These are phyloP conservation scores for Euplagia quadripunctaria DNA, from an alignment of 2,888 invertebrate species.

Conservation along the genomic window DNA sequence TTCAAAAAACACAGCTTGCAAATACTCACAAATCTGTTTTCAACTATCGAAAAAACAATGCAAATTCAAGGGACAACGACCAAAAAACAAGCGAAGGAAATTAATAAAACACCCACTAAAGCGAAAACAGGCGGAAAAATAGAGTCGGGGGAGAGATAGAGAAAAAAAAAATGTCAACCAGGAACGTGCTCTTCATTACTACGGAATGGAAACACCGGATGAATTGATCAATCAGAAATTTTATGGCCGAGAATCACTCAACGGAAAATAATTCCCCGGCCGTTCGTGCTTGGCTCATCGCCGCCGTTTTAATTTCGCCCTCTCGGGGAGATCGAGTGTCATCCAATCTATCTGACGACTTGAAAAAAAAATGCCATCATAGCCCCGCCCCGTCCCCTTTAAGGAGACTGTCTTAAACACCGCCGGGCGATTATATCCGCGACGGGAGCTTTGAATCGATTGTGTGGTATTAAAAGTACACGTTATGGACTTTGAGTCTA, in stretches of 20 bases:
- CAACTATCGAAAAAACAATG: conserved; percentile 65
- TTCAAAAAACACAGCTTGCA: conserved; percentile 18
- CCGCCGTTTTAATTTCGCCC: conserved; percentile 86
- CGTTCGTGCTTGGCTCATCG: conserved; percentile 83
- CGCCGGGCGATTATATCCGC: conserved; percentile 74
- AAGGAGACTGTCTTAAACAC: conserved; percentile 63
- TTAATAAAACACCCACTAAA: conserved; percentile 85
- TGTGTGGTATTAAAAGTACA: conserved; percentile 51
- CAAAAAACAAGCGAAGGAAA: conserved; percentile 69
- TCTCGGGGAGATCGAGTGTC: conserved; percentile 87
- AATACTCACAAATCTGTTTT: conserved; percentile 69
- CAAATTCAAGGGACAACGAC: conserved; percentile 54
- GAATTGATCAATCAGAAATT: conserved; percentile 88
- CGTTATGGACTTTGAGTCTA: conserved; percentile 30
- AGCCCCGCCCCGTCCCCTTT: conserved; percentile 53
- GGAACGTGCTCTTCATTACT: conserved; percentile 84
- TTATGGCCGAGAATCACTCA: conserved; percentile 87
- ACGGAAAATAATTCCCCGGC: conserved; percentile 85
- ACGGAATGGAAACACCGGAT: conserved; percentile 82
- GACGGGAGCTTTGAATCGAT: conserved; percentile 71
- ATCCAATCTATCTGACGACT: conserved; percentile 86
- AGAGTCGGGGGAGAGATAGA: conserved; percentile 67
- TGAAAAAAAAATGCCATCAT: conserved; percentile 72
- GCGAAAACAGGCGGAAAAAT: conserved; percentile 85
- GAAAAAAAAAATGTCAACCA: conserved; percentile 71